Evolutionary conservation across 2,888 invertebrate species (phyloP), one percentile per base, ranked within the genome.

Genomic region (Drosophila nigritarsus): DNA sequence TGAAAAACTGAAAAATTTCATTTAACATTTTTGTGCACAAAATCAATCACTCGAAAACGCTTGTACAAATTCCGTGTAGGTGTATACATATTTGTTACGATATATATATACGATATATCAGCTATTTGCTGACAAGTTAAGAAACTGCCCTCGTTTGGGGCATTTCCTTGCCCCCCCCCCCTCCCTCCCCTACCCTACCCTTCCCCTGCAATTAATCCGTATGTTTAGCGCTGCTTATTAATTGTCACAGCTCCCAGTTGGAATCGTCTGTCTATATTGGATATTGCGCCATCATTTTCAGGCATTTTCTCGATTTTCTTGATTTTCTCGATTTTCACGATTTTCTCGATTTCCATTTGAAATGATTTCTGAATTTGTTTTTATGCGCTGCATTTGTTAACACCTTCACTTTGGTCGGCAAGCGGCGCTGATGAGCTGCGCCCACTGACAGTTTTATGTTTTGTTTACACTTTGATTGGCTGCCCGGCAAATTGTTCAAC

Each of bases 401-500:
- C 91, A 91, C 92, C 91, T 91, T 90, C 91, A 83, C 87, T 91
- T 92, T 87, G 77, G 78, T 50, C 15, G 24, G 24, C 4, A 15
- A 7, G 29, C 29, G 30, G 59, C 72, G 49, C 60, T 69, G 83
- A 89, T 91, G 91, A 91, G 89, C 83, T 89, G 87, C 82, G 73
- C 68, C 73, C 90, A 91, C 89, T 91, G 91, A 92, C 91, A 92
- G 90, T 82, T 91, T 91, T 89, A 91, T 92, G 91, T 73, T 91
- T 91, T 91, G 91, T 91, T 91, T 91, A 90, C 83, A 90, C 87
- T 82, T 75, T 67, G 75, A 78, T 81, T 80, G 79, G 62, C 61
- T 75, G 49, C 61, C 20, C 62, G 13, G 50, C 45, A 53, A 61
- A 63, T 50, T 65, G 80, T 66, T 72, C 24, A 59, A 61, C 56